Evolutionary conservation across 2,797 vertebrate species (phyloP).

Genomic region (Hyperoplus lanceolatus): DNA sequence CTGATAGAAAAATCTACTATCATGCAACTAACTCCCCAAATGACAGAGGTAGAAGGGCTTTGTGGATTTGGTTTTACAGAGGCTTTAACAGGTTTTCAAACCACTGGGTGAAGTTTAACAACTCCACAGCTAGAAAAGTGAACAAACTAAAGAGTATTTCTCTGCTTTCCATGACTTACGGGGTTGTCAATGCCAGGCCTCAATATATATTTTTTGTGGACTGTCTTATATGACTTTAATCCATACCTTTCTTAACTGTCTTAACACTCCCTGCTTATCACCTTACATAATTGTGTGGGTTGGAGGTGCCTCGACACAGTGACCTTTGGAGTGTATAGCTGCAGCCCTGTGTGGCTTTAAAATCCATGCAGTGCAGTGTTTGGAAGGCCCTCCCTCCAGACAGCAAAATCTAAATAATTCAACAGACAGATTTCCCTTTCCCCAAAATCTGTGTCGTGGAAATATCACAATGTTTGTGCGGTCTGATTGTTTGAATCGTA

Average conservation of each 20-base stretch:
- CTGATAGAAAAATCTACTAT: too few species aligned
- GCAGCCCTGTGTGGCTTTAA: neutral
- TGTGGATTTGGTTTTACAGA: too few species aligned
- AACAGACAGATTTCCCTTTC: neutral
- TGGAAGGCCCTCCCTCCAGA: neutral
- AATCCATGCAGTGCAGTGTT: neutral
- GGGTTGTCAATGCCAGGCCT: slow-evolving; percentile 46
- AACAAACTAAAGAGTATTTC: slow-evolving; percentile 27
- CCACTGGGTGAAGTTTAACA: slow-evolving; percentile 21
- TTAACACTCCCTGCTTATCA: slow-evolving; percentile 57
- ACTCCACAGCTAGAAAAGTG: slow-evolving; percentile 27
- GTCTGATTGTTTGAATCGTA: slow-evolving; percentile 22
- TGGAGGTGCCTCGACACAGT: slow-evolving; percentile 37
- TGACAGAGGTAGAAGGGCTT: too few species aligned
- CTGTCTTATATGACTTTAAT: slow-evolving; percentile 68
- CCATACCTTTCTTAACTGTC: slow-evolving; percentile 36
- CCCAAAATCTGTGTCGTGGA: slow-evolving; percentile 17
- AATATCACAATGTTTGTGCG: slow-evolving; percentile 10
- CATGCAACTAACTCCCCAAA: too few species aligned
- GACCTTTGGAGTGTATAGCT: slow-evolving; percentile 54
- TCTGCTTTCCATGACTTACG: slow-evolving; percentile 27
- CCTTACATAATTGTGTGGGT: slow-evolving; percentile 49
- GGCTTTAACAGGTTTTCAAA: neutral
- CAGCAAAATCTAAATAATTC: slow-evolving; percentile 30
- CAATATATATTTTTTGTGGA: slow-evolving; percentile 69